Conservation (phyloP, 2,797 vertebrate species). For the Phalloptychus januarius region DNA sequence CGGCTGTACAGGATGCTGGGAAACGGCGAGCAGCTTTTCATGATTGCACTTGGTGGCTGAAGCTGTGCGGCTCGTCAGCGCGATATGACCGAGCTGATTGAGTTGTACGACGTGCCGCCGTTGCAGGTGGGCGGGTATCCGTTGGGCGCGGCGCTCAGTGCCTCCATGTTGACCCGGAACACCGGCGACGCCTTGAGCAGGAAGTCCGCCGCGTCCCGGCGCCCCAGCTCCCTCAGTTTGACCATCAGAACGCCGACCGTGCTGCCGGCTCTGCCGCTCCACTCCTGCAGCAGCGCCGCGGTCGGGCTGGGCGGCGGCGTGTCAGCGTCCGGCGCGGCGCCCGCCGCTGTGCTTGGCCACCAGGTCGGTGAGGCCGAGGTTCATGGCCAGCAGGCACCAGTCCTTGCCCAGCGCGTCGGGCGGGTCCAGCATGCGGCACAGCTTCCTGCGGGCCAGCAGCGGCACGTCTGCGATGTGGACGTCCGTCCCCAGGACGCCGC, state of each 20-base stretch:
- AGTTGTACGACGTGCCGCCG: conserved; percentile 95
- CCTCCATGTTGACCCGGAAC: conserved; percentile 90
- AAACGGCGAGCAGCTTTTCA: too few species aligned
- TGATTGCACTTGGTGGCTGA: not conserved
- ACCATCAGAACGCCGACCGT: conserved; percentile 90
- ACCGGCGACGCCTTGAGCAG: conserved; percentile 91
- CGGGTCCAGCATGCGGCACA: conserved; percentile 94
- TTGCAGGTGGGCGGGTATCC: conserved; percentile 90
- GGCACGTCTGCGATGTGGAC: conserved; percentile 89
- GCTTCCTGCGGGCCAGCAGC: conserved; percentile 89
- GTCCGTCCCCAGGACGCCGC: conserved; percentile 88
- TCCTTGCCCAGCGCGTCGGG: conserved; percentile 97
- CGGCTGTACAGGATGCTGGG: not conserved
- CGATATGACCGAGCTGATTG: conserved; percentile 96
- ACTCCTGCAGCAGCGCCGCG: conserved; percentile 91
- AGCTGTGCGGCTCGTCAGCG: conserved; percentile 79
- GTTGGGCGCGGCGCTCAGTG: conserved; percentile 78
- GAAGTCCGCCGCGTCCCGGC: conserved; percentile 94
- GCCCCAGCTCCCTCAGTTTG: conserved; percentile 93
- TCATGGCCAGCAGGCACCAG: conserved; percentile 99
- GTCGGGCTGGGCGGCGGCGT: conserved; percentile 86
- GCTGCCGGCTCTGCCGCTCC: conserved; percentile 86
- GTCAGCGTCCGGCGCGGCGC: conserved; percentile 58
- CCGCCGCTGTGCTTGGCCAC: conserved; percentile 90
- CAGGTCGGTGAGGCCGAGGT: conserved; percentile 92